These are phyloP conservation scores for Aphelocoma californica DNA, from an alignment of 2,797 vertebrate genomes.

Conservation along the genomic window DNA sequence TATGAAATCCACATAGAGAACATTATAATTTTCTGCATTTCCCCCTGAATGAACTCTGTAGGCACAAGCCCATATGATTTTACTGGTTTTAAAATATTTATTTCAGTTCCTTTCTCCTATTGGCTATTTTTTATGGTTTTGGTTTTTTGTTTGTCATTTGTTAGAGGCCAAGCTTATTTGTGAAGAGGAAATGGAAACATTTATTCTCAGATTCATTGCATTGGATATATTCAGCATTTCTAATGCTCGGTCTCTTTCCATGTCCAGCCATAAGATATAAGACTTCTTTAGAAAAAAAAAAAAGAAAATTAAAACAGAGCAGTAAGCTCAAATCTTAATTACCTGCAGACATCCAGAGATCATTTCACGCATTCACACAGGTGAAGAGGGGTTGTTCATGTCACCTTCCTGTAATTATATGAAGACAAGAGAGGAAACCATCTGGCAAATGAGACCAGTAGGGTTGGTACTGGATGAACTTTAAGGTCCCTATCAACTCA, in stretches of 20 bases:
- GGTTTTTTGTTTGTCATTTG: neutral
- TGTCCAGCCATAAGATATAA: neutral
- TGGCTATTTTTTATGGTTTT: neutral
- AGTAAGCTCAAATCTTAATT: neutral
- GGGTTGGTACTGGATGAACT: neutral
- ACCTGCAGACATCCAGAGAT: neutral
- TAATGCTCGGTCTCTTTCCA: neutral
- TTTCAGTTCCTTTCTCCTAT: neutral
- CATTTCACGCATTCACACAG: neutral
- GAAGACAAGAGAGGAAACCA: slow-evolving; percentile 6
- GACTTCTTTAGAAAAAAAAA: neutral
- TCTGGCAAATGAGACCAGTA: neutral
- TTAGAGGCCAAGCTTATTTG: neutral
- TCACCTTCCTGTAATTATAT: slow-evolving; percentile 2
- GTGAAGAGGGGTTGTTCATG: neutral
- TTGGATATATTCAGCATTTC: neutral
- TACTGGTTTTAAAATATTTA: neutral
- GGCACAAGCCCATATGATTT: neutral
- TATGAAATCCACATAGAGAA: neutral
- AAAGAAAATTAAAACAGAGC: neutral
- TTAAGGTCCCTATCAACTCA: neutral
- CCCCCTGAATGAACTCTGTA: neutral
- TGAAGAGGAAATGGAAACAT: neutral
- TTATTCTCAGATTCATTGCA: neutral
- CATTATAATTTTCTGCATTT: neutral